phyloP scores from a whole-genome alignment of 2,888 invertebrate genomes.

The Drosophila greeni region DNA sequence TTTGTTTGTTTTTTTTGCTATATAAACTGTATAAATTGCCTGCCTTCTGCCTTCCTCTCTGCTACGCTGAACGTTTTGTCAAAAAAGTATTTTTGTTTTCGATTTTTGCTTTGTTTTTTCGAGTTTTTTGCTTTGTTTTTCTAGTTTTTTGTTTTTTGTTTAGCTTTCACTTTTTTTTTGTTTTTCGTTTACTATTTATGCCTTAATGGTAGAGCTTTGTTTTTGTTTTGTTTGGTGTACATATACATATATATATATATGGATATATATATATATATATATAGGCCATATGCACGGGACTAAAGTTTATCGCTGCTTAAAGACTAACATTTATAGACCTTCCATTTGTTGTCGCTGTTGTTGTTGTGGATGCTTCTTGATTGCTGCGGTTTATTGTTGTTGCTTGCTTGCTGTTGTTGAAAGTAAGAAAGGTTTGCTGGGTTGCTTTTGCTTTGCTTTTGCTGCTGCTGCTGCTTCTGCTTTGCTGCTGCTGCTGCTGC shows the following conservation, averaged over 20 bases:
- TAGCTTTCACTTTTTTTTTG: slow-evolving; percentile 45
- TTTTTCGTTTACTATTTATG: slow-evolving; percentile 56
- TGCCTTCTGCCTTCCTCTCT: slow-evolving; percentile 17
- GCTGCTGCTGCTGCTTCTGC: slow-evolving; percentile 8
- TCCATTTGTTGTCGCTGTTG: slow-evolving; percentile 51
- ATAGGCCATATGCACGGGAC: slow-evolving; percentile 48
- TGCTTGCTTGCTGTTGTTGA: slow-evolving; percentile 14
- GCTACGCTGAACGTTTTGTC: slow-evolving; percentile 68
- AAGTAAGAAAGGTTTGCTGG: slow-evolving; percentile 9
- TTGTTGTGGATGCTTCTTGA: slow-evolving; percentile 25
- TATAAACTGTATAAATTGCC: slow-evolving; percentile 70
- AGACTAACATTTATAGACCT: slow-evolving; percentile 68
- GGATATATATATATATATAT: slow-evolving; percentile 34
- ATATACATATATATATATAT: slow-evolving; percentile 38
- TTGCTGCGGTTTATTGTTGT: slow-evolving; percentile 16
- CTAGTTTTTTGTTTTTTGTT: slow-evolving; percentile 47
- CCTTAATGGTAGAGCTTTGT: slow-evolving; percentile 53
- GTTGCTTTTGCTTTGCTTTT: slow-evolving; percentile 12
- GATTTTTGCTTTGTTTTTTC: slow-evolving; percentile 49
- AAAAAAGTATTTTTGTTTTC: slow-evolving; percentile 52
- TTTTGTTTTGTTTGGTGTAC: slow-evolving; percentile 30
- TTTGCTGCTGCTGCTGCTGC: slow-evolving; percentile 4
- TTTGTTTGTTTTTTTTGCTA: slow-evolving; percentile 49
- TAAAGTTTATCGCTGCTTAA: slow-evolving; percentile 60
- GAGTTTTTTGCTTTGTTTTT: slow-evolving; percentile 53